Evolutionary conservation across 2,113 vertebrate species (phyloP), one percentile per base, ranked within the genome.

Genomic region (Daboia siamensis): DNA sequence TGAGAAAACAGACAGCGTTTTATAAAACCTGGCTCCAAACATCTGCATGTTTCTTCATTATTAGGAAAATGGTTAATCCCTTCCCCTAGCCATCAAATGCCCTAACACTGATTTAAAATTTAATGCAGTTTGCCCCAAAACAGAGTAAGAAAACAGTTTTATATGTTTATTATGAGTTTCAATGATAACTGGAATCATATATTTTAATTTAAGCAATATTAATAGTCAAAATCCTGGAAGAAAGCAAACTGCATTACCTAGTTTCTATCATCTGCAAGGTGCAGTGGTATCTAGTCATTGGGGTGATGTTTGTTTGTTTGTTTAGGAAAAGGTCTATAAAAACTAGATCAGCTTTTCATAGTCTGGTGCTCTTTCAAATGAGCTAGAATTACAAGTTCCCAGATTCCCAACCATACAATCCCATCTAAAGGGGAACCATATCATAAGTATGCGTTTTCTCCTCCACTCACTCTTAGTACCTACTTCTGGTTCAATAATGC

Each of bases 401-500:
- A 80, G 33, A 80, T 80, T 80, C 74, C 17, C 7, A 39, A 80
- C 33, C 15, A 80, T 80, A 7, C 17, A 80, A 44, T 44, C 33
- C 17, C 74, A 80, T 44, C 74, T 80, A 17, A 80, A 80, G 33
- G 1, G 74, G 74, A 80, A 39, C 33, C 17, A 80, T 39, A 39
- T 44, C 33, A 44, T 13, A 33, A 80, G 44, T 39, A 44, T 21
- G 39, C 12, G 10, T 69, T 69, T 69, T n/a, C 29, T 69, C 29
- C 61, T 44, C 33, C n/a, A 44, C 61, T 57, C 15, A 24, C 26
- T 80, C 46, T 59, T 11, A 20, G 39, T 4, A 98, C 99, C 98
- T 93, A 99, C 99, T 97, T 97, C 3, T 98, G 87, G 94, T 98
- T 98, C 48, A 98, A 96, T 86, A 98, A 96, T 39, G 98, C 99